Conservation (phyloP, 2,797 vertebrate genomes). For the Poecilia velifera region DNA sequence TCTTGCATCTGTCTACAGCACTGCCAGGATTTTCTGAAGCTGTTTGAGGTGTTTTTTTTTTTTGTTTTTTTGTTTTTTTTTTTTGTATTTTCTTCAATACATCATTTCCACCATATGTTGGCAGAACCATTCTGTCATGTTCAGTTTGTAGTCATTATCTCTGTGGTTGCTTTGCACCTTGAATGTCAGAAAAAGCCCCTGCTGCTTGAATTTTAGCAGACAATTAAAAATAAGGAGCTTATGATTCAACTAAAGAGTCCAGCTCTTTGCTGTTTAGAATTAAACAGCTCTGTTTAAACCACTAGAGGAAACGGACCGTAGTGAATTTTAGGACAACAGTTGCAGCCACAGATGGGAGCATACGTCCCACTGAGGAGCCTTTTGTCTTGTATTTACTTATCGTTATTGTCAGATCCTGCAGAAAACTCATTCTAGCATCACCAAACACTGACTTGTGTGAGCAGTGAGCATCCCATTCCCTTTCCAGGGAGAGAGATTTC, state of each 20-base stretch:
- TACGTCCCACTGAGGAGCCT: slow-evolving; percentile 32
- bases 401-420: slow-evolving; percentile 7
- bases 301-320: neutral
- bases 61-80: neutral
- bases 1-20: neutral
- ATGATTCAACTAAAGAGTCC: slow-evolving; percentile 34
- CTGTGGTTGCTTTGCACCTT: neutral
- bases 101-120: neutral
- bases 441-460: slow-evolving; percentile 42
- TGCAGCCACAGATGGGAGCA: slow-evolving; percentile 29
- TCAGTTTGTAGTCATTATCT: neutral
- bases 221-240: slow-evolving; percentile 60
- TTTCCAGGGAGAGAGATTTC: slow-evolving; percentile 27
- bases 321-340: slow-evolving; percentile 24
- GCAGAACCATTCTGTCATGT: neutral
- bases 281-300: slow-evolving; percentile 13
- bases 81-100: neutral
- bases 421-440: slow-evolving; percentile 37
- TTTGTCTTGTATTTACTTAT: slow-evolving; percentile 23
- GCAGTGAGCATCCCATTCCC: slow-evolving; percentile 1
- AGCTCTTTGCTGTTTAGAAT: slow-evolving; percentile 13
- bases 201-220: slow-evolving; percentile 28
- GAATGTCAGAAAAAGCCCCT: slow-evolving; percentile 5
- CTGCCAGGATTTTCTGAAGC: slow-evolving; percentile 9
- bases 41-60: neutral